Conservation (phyloP, 2,113 vertebrate genomes). For the Dendrocopos noguchii region DNA sequence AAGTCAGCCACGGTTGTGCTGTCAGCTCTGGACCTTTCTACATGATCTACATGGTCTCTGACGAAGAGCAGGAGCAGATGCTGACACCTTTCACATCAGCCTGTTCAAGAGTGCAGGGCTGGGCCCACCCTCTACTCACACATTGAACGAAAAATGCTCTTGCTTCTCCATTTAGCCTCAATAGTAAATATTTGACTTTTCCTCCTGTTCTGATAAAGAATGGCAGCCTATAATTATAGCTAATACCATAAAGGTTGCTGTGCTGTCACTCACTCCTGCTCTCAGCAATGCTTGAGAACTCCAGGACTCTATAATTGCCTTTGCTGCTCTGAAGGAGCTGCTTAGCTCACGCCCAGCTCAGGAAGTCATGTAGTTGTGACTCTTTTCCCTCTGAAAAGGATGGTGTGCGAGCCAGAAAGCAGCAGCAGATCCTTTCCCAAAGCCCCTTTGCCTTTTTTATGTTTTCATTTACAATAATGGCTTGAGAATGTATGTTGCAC, state of each 20-base stretch:
- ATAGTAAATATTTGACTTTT: not conserved
- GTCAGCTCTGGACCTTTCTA: not conserved
- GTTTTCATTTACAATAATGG: not conserved
- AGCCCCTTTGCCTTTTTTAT: not conserved
- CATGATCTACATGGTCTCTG: not conserved
- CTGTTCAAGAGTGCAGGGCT: not conserved
- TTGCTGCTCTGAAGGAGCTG: not conserved
- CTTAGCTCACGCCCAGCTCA: not conserved
- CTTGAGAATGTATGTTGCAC: not conserved
- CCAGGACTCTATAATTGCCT: not conserved
- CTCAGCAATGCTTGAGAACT: not conserved
- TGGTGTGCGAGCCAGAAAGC: not conserved
- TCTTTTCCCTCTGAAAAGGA: not conserved
- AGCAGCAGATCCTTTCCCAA: not conserved
- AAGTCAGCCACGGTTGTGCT: not conserved
- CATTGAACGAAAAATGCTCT: not conserved
- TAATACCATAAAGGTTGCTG: not conserved
- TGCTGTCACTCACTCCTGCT: not conserved
- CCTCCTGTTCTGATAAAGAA: not conserved
- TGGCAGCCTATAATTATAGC: not conserved
- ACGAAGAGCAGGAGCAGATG: not conserved
- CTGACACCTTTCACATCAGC: not conserved
- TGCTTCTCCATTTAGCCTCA: not conserved
- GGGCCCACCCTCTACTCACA: not conserved
- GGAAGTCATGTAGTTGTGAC: not conserved